Conservation (phyloP, 2,113 vertebrate genomes). For the Rhabdomys dilectus region DNA sequence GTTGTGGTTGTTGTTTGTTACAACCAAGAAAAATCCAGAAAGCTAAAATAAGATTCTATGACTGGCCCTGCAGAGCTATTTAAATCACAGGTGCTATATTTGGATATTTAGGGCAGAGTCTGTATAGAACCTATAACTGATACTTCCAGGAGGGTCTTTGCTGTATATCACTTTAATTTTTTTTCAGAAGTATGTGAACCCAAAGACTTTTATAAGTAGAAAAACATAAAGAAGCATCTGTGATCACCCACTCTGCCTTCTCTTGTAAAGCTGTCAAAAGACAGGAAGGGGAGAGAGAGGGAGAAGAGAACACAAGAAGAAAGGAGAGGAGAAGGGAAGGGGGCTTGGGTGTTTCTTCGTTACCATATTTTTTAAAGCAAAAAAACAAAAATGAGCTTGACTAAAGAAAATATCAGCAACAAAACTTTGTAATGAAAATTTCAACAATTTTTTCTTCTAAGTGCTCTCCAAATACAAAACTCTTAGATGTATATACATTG, state of each 20-base stretch:
- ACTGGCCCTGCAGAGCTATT: background rate
- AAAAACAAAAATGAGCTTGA: background rate
- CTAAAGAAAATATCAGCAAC: background rate
- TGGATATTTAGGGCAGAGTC: background rate
- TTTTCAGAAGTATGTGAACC: background rate
- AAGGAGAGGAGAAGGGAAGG: background rate
- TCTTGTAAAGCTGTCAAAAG: background rate
- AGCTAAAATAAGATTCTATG: background rate
- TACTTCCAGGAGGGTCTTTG: background rate
- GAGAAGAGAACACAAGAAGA: background rate
- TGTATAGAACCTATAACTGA: background rate
- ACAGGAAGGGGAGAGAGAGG: too few relatives aligned
- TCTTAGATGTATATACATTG: background rate
- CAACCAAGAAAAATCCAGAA: slow-evolving; percentile 11
- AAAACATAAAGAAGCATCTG: background rate
- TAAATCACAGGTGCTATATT: background rate
- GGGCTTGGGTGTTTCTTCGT: background rate
- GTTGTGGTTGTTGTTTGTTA: background rate
- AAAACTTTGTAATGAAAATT: slow-evolving; percentile 16
- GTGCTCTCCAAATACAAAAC: slow-evolving; percentile 34
- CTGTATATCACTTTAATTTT: background rate
- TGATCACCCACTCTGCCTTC: background rate
- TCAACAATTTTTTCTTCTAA: slow-evolving; percentile 42
- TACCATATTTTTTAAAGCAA: background rate
- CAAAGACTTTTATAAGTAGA: background rate